A percentile compares a stretch with the other conserved stretches of the same genome.
Conservation (phyloP, 2,113 vertebrate species). For the Nesospiza acunhae region DNA sequence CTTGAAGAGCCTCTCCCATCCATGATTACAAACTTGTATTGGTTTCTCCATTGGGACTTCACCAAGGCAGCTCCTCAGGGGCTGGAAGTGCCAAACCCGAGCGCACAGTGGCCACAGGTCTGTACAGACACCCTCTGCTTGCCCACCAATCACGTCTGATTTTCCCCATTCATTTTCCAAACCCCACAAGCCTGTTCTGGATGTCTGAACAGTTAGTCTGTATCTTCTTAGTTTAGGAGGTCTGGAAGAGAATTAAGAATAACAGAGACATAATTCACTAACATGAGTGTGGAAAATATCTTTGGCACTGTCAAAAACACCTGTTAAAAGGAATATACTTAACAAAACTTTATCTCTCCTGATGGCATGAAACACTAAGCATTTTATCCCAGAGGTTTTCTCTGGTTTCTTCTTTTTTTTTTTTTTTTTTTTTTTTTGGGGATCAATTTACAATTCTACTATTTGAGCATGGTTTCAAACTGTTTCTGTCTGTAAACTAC, state of each 20-base stretch:
- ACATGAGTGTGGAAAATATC: background rate
- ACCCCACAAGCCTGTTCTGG: background rate
- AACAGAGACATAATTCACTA: background rate
- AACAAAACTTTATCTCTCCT: constrained; percentile 21
- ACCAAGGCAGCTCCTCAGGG: background rate
- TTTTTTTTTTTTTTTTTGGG: background rate
- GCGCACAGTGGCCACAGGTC: background rate
- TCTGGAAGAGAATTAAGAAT: background rate
- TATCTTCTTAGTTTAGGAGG: background rate
- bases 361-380: constrained; percentile 18
- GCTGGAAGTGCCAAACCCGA: background rate
- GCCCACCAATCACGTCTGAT: background rate
- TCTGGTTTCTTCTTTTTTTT: background rate
- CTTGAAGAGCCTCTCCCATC: background rate
- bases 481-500: constrained; percentile 6
- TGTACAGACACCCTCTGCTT: background rate
- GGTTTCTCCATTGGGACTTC: background rate
- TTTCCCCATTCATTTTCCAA: background rate
- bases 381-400: constrained; percentile 38
- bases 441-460: constrained; percentile 11
- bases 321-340: background rate
- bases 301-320: background rate
- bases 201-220: background rate
- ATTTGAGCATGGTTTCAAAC: constrained; percentile 44
- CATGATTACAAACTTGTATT: background rate